Conservation (phyloP, 2,113 vertebrate genomes). For the Apus apus region DNA sequence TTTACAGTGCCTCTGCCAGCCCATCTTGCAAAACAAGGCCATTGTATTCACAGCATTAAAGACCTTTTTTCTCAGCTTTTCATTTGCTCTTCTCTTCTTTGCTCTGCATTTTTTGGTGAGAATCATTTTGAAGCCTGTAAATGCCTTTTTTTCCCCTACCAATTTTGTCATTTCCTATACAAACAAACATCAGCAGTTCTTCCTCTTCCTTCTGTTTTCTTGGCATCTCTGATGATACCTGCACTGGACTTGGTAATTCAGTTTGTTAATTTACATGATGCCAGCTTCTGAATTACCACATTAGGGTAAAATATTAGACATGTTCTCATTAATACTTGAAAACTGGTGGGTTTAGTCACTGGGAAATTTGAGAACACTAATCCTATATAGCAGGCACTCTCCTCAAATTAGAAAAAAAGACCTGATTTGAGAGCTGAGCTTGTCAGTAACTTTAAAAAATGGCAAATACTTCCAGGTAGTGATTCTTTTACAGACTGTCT, state of each 20-base stretch:
- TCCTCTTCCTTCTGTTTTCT: neutral
- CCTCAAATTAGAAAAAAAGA: neutral
- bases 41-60: neutral
- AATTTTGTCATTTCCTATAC: constrained; percentile 21
- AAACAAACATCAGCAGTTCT: neutral
- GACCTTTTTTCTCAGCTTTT: neutral
- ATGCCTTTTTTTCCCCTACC: neutral
- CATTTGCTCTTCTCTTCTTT: neutral
- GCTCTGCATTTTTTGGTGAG: neutral
- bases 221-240: neutral
- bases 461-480: neutral
- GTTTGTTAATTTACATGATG: neutral
- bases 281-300: neutral
- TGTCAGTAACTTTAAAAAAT: neutral
- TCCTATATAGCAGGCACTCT: neutral
- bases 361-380: neutral
- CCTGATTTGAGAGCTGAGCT: neutral
- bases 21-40: neutral
- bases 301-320: neutral
- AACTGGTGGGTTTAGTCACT: neutral
- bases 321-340: neutral
- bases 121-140: constrained; percentile 3
- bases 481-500: neutral
- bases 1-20: neutral
- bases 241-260: neutral